Evolutionary conservation across 2,113 vertebrate genomes (phyloP), one percentile per base, ranked within the genome.

Genomic region (Vimba vimba): DNA sequence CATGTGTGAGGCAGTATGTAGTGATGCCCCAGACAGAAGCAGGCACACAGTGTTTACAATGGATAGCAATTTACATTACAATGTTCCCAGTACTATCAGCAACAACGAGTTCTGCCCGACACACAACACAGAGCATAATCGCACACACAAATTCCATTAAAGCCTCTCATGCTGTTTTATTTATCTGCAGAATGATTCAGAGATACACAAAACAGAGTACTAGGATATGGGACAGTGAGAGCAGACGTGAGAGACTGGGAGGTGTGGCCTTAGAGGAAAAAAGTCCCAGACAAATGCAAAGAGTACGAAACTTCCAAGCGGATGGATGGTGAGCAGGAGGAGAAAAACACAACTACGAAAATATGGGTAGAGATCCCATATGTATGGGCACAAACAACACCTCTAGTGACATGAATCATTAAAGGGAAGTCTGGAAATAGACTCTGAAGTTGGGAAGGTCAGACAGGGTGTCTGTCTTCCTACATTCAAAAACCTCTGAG

Each of bases 301-400:
- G 76, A 82, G 68, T 75, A 60, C 13, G 50, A 68, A 85, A 73
- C 59, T 39, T 75, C 62, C 43, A 19, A 45, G 23, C 59, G 55
- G 79, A 82, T 57, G 50, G 71, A 66, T 39, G 73, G 30, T 25
- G 27, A 64, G 30, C 43, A 84, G 17, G 47, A 85, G 86, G 45
- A 74, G 79, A 80, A 86, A 78, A 81, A 84, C 82, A 87, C 88
- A 85, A 89, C 64, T 60, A 84, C 87, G 90, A 92, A 93, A 91
- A 91, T 1, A 73, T 33, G 90, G 92, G 91, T 92, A 88, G 91
- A 93, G 91, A 91, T 93, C 91, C 91, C 39, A 9, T 43, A 43
- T 93, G 87, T 89, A 88, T 93, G 84, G 92, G 93, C 93, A 92
- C 82, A 64, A 88, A 87, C 90, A 91, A 92, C 89, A 91, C 86